phyloP scores from a whole-genome alignment of 1,140 invertebrate species.

The Heterodera carotae region DNA sequence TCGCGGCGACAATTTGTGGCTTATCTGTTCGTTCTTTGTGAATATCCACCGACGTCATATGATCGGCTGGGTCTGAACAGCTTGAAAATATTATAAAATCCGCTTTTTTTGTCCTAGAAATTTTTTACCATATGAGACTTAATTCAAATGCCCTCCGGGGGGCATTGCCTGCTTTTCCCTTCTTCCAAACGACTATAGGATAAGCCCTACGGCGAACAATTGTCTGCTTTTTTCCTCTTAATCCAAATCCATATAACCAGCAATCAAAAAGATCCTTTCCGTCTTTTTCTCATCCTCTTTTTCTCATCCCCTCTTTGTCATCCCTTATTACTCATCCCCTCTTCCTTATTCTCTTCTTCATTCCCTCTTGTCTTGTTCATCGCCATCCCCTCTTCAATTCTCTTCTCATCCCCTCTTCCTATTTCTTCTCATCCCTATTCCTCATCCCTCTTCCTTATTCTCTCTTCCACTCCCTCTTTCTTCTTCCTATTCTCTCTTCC shows the following conservation, averaged over 20 bases:
- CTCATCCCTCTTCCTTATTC: not conserved
- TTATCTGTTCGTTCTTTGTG: too few relatives aligned
- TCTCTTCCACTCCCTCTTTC: not conserved
- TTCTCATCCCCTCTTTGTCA: conserved; percentile 9
- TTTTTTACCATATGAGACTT: too few relatives aligned
- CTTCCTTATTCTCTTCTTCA: not conserved
- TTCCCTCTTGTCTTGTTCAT: not conserved
- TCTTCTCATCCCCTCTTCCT: not conserved
- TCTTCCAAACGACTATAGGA: too few relatives aligned
- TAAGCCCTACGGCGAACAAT: too few relatives aligned
- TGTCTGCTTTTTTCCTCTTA: not conserved
- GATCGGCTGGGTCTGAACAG: too few relatives aligned
- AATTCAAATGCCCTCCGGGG: too few relatives aligned
- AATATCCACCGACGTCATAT: too few relatives aligned
- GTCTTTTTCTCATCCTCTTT: not conserved
- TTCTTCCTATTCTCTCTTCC: not conserved
- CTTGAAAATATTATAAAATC: too few relatives aligned
- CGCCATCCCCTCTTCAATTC: not conserved
- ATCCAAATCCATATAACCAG: not conserved
- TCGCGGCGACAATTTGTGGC: too few relatives aligned
- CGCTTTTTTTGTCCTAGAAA: too few relatives aligned
- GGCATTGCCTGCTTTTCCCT: too few relatives aligned
- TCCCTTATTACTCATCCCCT: not conserved
- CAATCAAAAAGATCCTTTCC: too few relatives aligned
- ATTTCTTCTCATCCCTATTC: not conserved